Percentiles rank a stretch among this genome's conserved stretches.
Conservation (phyloP, 2,797 vertebrate species). For the Brachymystax lenok region DNA sequence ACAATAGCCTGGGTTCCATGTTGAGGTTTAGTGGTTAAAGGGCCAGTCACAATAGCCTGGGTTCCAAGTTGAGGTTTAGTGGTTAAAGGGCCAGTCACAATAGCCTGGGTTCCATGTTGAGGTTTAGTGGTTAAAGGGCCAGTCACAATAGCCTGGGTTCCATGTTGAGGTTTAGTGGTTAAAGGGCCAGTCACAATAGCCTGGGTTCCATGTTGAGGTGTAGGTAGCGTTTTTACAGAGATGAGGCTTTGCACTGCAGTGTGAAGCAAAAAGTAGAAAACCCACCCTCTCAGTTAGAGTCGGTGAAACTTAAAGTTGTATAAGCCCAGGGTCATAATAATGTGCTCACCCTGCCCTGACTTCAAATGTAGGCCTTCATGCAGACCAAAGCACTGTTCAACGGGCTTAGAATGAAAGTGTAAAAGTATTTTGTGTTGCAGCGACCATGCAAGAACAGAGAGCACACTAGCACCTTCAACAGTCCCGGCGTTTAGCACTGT, state of each 20-base stretch:
- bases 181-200: too few relatives aligned
- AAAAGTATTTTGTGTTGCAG: neutral
- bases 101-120: neutral
- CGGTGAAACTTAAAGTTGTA: conserved; percentile 3
- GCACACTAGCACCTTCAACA: neutral
- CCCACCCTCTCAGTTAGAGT: conserved; percentile 8
- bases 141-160: neutral
- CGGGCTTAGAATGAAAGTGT: conserved; percentile 5
- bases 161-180: neutral
- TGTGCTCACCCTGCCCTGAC: neutral
- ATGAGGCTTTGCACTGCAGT: neutral
- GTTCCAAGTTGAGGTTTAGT: neutral
- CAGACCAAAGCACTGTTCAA: conserved; percentile 8
- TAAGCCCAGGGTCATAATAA: conserved; percentile 34
- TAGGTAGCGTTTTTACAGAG: neutral
- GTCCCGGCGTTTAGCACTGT: neutral
- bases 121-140: neutral
- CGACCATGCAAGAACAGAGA: neutral
- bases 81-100: too few relatives aligned
- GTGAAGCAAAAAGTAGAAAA: neutral
- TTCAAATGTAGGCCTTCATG: conserved; percentile 15
- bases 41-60: neutral
- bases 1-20: conserved; percentile 1
- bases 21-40: neutral
- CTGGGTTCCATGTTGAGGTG: neutral